Evolutionary conservation across 2,888 invertebrate species (phyloP).

Genomic region (Agrypnus murinus): DNA sequence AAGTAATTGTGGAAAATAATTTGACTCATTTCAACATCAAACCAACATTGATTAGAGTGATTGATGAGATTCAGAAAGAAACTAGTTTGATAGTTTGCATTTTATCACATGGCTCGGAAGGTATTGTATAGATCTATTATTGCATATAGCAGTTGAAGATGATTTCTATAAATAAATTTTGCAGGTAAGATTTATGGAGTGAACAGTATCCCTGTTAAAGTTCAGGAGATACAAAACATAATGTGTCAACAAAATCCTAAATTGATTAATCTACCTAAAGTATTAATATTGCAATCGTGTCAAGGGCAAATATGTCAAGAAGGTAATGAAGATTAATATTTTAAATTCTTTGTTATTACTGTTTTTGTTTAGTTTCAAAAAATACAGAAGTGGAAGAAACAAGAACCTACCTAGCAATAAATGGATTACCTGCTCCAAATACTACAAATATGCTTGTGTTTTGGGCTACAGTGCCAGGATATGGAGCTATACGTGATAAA

Average conservation of each 20-base stretch:
- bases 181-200: constrained; percentile 72
- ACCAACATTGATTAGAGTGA: constrained; percentile 56
- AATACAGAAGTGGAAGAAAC: no score
- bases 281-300: constrained; percentile 76
- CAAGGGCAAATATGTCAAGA: constrained; percentile 67
- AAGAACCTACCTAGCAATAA: no score
- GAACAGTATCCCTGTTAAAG: constrained; percentile 71
- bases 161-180: no score
- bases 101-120: constrained; percentile 70
- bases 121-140: no score
- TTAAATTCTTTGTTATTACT: no score
- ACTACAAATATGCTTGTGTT: constrained; percentile 62
- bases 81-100: constrained; percentile 71
- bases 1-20: constrained; percentile 61
- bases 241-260: constrained; percentile 66
- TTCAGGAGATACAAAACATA: constrained; percentile 68
- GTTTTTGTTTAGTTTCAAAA: no score
- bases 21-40: constrained; percentile 63
- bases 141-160: no score
- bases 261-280: constrained; percentile 73
- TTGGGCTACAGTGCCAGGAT: constrained; percentile 67
- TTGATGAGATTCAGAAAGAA: constrained; percentile 60
- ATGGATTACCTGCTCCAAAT: no score
- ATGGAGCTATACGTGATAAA: constrained; percentile 64
- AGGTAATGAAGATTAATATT: no score